Conservation (phyloP, 1,140 invertebrate species). For the Oryctes rhinoceros region DNA sequence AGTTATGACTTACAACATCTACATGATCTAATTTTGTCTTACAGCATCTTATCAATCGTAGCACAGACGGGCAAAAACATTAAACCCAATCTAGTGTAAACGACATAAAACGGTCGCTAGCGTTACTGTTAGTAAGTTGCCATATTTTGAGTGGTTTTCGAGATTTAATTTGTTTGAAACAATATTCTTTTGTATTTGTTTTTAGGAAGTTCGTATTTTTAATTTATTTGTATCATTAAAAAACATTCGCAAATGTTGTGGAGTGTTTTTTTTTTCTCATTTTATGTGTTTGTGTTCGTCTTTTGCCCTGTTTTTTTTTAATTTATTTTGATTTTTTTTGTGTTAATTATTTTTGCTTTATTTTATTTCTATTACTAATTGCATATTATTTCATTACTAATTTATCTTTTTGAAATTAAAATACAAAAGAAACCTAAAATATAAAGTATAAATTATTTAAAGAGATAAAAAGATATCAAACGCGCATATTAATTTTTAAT, state of each 20-base stretch:
- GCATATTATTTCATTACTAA: background rate
- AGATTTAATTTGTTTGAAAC: background rate
- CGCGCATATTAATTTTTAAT: too few relatives aligned
- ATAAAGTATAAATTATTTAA: too few relatives aligned
- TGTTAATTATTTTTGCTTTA: background rate
- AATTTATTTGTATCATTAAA: background rate
- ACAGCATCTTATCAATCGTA: conserved; percentile 40
- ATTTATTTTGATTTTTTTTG: conserved; percentile 27
- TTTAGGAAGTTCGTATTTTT: background rate
- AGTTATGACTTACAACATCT: background rate
- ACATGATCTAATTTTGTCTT: background rate
- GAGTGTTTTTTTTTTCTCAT: conserved; percentile 1
- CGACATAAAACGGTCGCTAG: background rate
- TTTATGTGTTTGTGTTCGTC: conserved; percentile 33
- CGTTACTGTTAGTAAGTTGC: conserved; percentile 4
- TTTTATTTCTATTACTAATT: conserved; percentile 18
- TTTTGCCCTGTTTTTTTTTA: background rate
- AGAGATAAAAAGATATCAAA: too few relatives aligned
- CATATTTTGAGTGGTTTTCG: conserved; percentile 2
- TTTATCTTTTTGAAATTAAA: too few relatives aligned
- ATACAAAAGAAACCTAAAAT: too few relatives aligned
- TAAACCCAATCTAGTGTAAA: conserved; percentile 38
- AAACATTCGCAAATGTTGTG: background rate
- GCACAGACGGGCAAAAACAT: conserved; percentile 40
- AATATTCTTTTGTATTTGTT: background rate